Percentiles rank a stretch among this genome's conserved stretches.
phyloP scores from a whole-genome alignment of 2,113 vertebrate genomes.

The Capra hircus region DNA sequence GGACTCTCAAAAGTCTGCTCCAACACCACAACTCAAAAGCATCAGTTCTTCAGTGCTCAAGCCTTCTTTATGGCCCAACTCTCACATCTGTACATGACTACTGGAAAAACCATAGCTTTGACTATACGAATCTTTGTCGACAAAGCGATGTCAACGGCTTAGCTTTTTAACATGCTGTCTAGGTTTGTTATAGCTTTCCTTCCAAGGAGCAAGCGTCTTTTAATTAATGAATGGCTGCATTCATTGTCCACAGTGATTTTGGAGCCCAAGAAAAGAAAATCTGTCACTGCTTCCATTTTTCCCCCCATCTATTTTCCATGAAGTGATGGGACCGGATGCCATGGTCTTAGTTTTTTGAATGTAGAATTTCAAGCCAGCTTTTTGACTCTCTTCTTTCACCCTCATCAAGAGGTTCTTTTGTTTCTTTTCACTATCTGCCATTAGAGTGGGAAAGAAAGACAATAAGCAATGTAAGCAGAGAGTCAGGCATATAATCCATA shows the following conservation, averaged over 20 bases:
- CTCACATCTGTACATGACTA: not conserved
- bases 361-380: not conserved
- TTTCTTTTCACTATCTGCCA: not conserved
- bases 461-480: not conserved
- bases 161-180: not conserved
- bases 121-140: not conserved
- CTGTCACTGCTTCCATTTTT: not conserved
- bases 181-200: not conserved
- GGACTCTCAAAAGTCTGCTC: not conserved
- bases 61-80: not conserved
- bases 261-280: not conserved
- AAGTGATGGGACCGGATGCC: not conserved
- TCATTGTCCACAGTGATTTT: not conserved
- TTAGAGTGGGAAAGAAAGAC: not conserved
- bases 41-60: not conserved
- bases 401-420: not conserved
- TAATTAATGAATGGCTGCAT: not conserved
- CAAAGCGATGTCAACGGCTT: not conserved
- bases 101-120: not conserved
- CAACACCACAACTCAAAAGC: not conserved
- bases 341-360: not conserved
- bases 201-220: not conserved
- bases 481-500: fast-evolving
- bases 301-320: not conserved
- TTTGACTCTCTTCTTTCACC: not conserved